Conservation (phyloP, 2,797 vertebrate species). For the Loriculus beryllinus region DNA sequence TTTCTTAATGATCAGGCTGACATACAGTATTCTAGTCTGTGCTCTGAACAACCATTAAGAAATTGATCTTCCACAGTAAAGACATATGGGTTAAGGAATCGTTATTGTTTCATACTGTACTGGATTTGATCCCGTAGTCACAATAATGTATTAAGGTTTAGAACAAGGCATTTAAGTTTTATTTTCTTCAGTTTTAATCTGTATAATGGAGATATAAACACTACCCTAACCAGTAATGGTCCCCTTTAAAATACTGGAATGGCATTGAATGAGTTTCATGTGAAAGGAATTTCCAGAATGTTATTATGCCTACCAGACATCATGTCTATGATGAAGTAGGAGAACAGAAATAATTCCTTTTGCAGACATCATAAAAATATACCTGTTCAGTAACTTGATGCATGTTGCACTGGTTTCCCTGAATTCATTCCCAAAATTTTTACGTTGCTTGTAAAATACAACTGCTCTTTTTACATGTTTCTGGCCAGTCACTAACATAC, state of each 20-base stretch:
- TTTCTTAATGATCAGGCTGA: neutral
- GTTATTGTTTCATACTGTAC: neutral
- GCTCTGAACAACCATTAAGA: neutral
- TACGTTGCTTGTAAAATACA: neutral
- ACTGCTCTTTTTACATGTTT: neutral
- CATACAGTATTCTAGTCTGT: neutral
- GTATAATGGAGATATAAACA: neutral
- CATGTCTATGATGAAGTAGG: neutral
- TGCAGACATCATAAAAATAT: neutral
- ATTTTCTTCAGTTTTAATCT: neutral
- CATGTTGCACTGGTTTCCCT: neutral
- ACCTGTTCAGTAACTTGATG: neutral
- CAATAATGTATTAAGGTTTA: neutral
- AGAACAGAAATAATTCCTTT: neutral
- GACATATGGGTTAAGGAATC: neutral
- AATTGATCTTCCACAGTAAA: neutral
- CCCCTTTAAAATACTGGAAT: neutral
- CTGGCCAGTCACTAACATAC: neutral
- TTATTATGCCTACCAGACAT: neutral
- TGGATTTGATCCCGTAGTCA: neutral
- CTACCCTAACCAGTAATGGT: rapidly evolving
- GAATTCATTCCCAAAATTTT: neutral
- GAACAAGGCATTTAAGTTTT: neutral
- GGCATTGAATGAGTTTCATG: neutral
- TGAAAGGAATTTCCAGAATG: neutral